phyloP scores from a whole-genome alignment of 2,113 vertebrate species.

The Ctenomys sociabilis region DNA sequence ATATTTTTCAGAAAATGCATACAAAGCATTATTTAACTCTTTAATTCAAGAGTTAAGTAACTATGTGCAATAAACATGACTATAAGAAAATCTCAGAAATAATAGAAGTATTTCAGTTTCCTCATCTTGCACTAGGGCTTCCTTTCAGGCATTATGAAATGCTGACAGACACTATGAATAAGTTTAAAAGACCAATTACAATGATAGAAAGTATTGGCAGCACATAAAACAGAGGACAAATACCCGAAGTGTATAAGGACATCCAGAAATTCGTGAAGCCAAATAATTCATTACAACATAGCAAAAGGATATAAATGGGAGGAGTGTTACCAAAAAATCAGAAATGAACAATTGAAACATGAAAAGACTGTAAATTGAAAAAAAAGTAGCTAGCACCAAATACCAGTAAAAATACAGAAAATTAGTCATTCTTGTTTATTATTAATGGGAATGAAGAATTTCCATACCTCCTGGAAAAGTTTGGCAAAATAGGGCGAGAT shows the following conservation, averaged over 20 bases:
- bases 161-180: neutral
- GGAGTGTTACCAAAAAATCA: neutral
- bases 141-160: neutral
- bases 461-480: neutral
- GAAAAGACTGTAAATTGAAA: neutral
- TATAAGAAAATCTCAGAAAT: neutral
- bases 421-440: neutral
- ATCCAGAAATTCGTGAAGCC: neutral
- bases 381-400: neutral
- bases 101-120: conserved; percentile 3
- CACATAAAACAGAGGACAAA: neutral
- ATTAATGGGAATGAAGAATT: neutral
- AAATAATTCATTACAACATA: neutral
- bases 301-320: neutral
- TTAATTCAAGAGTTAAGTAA: neutral
- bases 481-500: neutral
- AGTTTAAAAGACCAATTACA: conserved; percentile 41
- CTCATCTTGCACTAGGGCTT: neutral
- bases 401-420: neutral
- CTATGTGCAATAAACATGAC: neutral
- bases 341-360: neutral
- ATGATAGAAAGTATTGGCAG: neutral
- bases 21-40: neutral
- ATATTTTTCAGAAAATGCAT: neutral
- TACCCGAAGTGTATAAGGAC: neutral